A percentile compares a stretch with the other conserved stretches of the same genome.
Conservation (phyloP, 1,140 invertebrate genomes). For the Parasteatoda tepidariorum region DNA sequence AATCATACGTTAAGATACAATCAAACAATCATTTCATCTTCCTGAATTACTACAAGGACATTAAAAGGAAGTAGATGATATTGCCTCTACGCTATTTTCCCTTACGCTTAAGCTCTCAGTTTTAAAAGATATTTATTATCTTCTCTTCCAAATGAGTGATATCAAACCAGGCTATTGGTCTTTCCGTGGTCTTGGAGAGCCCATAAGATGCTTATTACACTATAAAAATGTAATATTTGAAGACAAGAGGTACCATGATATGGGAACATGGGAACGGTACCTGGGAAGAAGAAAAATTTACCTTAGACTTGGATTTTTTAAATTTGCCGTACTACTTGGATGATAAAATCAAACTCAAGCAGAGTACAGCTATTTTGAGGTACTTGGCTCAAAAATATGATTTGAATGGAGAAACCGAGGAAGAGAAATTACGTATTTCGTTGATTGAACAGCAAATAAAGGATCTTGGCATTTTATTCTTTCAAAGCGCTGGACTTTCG, state of each 20-base stretch:
- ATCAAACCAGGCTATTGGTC: conserved; percentile 49
- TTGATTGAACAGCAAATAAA: conserved; percentile 69
- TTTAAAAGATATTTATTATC: too few species aligned
- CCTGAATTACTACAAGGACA: too few species aligned
- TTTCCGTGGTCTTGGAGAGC: conserved; percentile 44
- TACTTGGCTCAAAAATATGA: conserved; percentile 69
- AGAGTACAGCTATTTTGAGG: conserved; percentile 72
- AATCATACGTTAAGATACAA: too few species aligned
- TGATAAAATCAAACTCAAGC: conserved; percentile 64
- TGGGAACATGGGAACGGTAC: conserved; percentile 57
- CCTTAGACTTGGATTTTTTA: conserved; percentile 66
- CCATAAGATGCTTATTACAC: conserved; percentile 45
- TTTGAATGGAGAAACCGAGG: conserved; percentile 66
- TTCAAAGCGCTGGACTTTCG: conserved; percentile 60
- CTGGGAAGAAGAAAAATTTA: conserved; percentile 66
- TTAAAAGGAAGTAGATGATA: too few species aligned
- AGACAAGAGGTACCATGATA: conserved; percentile 70
- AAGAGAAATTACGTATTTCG: conserved; percentile 69
- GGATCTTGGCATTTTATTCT: conserved; percentile 69
- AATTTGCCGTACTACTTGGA: conserved; percentile 66
- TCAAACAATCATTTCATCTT: too few species aligned
- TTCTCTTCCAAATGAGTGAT: background rate
- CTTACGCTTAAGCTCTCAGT: too few species aligned
- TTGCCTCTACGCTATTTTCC: too few species aligned
- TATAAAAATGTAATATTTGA: conserved; percentile 71